Evolutionary conservation across 2,113 vertebrate species (phyloP).

Genomic region (Urocynchramus pylzowi): DNA sequence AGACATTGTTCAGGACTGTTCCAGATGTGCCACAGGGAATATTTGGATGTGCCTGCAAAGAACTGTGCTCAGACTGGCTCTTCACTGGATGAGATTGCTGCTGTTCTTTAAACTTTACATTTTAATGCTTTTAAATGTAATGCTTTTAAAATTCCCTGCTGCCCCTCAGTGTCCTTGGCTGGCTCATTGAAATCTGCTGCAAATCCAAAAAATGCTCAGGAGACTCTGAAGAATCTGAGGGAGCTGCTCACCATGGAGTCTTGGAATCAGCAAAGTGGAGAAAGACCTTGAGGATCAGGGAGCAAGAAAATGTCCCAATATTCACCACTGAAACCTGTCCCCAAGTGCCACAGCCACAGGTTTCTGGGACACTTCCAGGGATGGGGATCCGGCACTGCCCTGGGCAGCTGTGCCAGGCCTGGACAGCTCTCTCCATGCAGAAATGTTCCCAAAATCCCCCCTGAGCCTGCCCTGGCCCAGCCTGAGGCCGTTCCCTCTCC

Average conservation of each 20-base stretch:
- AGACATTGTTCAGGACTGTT: background rate
- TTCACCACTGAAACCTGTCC: background rate
- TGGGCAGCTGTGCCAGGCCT: background rate
- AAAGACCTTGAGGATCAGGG: background rate
- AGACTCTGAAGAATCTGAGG: background rate
- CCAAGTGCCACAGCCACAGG: accelerated
- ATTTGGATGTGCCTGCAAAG: background rate
- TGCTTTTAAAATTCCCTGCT: background rate
- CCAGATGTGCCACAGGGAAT: background rate
- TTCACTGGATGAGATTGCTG: background rate
- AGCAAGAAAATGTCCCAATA: too few species aligned
- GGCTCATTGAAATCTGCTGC: background rate
- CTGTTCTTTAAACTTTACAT: background rate
- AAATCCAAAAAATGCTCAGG: background rate
- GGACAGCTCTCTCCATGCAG: accelerated
- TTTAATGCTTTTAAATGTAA: background rate
- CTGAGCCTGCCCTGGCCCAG: background rate
- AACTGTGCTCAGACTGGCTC: background rate
- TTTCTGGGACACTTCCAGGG: background rate
- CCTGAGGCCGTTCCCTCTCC: background rate
- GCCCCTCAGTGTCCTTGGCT: background rate
- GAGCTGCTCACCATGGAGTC: background rate
- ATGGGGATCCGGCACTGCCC: accelerated
- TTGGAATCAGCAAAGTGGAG: background rate
- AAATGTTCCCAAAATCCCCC: accelerated